These are phyloP conservation scores for Ditula angustiorana DNA, from an alignment of 2,888 invertebrate genomes.

Conservation along the genomic window DNA sequence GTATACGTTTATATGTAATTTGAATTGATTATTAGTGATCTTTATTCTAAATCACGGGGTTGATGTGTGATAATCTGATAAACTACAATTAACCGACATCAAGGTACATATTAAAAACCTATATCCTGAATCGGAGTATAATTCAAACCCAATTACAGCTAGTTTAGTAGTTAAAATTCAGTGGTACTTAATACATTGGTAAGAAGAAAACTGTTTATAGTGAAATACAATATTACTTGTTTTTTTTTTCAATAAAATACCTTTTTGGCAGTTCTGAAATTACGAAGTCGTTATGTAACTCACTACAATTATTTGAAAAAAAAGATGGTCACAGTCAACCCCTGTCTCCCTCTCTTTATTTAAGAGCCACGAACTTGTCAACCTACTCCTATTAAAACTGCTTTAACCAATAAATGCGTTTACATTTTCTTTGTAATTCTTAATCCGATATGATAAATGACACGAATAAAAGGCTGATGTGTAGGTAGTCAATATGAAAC, in stretches of 20 bases:
- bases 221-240: not conserved
- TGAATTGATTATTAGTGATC: not conserved
- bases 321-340: no score
- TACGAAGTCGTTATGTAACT: no score
- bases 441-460: constrained; percentile 15
- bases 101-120: not conserved
- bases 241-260: no score
- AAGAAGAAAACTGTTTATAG: not conserved
- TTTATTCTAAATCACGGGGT: not conserved
- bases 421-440: constrained; percentile 18
- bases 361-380: not conserved
- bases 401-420: constrained; percentile 7
- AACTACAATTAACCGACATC: not conserved
- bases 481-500: constrained; percentile 28
- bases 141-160: not conserved
- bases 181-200: not conserved
- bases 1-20: not conserved
- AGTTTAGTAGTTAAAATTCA: not conserved
- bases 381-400: not conserved
- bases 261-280: no score
- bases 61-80: not conserved
- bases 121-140: not conserved
- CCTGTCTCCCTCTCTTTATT: no score
- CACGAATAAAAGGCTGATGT: constrained; percentile 6
- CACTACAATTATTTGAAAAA: no score